phyloP scores from a whole-genome alignment of 2,888 invertebrate genomes.

The Polia nebulosa region DNA sequence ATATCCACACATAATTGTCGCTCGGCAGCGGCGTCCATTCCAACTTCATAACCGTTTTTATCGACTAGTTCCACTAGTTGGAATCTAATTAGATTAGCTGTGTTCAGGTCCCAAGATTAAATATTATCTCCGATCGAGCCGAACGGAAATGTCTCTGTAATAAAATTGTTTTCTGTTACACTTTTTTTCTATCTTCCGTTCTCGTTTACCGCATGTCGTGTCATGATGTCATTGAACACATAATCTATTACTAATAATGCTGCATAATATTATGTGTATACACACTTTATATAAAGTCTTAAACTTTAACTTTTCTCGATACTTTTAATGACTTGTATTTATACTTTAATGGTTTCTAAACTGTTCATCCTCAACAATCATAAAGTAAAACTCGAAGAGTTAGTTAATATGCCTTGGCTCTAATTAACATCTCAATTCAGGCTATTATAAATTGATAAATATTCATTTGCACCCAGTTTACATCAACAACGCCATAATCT shows the following conservation, averaged over 20 bases:
- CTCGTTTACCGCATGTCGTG: constrained; percentile 76
- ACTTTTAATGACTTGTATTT: constrained; percentile 1
- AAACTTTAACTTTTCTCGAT: constrained; percentile 25
- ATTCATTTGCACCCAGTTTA: constrained; percentile 78
- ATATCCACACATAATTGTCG: constrained; percentile 77
- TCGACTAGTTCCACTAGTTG: constrained; percentile 76
- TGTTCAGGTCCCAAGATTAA: constrained; percentile 77
- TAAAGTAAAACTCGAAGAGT: constrained; percentile 58
- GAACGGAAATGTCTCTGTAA: constrained; percentile 84
- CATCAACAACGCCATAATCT: constrained; percentile 78
- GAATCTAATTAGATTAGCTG: constrained; percentile 84
- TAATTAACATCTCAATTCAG: constrained; percentile 84
- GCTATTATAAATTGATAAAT: constrained; percentile 75
- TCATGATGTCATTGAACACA: constrained; percentile 77
- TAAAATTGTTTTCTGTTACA: constrained; percentile 82
- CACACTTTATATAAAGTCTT: constrained; percentile 24
- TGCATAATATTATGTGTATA: constrained; percentile 46
- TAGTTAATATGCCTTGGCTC: constrained; percentile 79
- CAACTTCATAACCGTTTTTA: constrained; percentile 80
- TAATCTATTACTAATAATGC: constrained; percentile 70
- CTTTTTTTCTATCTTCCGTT: constrained; percentile 82
- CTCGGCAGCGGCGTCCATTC: constrained; percentile 69
- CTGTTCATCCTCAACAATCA: background rate
- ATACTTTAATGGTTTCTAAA: background rate
- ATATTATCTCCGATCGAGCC: constrained; percentile 79